Conservation (phyloP, 2,113 vertebrate genomes). For the Tychaedon coryphoeus region DNA sequence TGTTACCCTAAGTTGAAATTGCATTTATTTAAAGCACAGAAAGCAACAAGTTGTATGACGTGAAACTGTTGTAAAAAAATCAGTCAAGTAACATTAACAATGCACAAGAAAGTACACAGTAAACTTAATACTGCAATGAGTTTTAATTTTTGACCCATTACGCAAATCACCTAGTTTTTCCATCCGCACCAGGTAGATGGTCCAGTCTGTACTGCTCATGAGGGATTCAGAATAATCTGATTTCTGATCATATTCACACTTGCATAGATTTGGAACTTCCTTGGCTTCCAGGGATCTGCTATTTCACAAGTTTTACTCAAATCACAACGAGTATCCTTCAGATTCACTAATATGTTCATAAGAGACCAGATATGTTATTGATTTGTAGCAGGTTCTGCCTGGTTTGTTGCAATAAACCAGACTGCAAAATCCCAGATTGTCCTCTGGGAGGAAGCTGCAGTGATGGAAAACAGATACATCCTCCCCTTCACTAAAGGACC, state of each 20-base stretch:
- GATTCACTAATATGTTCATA: neutral
- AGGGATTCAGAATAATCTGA: neutral
- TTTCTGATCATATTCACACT: neutral
- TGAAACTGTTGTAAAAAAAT: neutral
- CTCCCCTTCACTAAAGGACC: neutral
- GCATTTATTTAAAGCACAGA: neutral
- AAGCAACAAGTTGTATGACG: neutral
- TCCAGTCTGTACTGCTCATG: accelerated
- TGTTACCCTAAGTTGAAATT: neutral
- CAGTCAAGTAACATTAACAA: neutral
- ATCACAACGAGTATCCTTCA: neutral
- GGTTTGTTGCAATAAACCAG: neutral
- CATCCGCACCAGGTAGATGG: neutral
- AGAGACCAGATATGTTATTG: neutral
- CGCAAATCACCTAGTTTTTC: neutral
- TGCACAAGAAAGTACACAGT: neutral
- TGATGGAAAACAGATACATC: constrained; percentile 10
- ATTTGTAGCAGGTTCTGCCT: neutral
- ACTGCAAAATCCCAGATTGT: neutral
- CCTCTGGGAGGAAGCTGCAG: neutral
- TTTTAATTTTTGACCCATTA: neutral
- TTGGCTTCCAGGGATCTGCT: neutral
- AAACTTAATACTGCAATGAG: neutral
- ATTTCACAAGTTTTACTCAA: neutral
- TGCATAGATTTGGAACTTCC: neutral